These are phyloP conservation scores for Spodoptera frugiperda DNA, from an alignment of 1,140 invertebrate genomes.

Conservation along the genomic window DNA sequence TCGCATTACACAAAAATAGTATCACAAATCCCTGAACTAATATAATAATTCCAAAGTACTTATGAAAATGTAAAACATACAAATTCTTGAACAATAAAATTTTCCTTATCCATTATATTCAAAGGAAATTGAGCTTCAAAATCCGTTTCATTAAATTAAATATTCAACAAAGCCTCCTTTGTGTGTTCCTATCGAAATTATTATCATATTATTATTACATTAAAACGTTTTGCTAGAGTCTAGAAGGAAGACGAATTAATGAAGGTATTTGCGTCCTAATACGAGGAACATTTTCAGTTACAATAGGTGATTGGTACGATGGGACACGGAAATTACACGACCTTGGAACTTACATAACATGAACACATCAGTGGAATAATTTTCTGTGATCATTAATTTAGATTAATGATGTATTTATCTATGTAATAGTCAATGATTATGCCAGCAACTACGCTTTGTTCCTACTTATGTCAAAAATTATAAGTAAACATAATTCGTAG, in stretches of 20 bases:
- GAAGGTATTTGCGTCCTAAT: neutral
- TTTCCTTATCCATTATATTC: neutral
- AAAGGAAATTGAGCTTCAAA: neutral
- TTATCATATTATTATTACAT: neutral
- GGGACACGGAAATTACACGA: neutral
- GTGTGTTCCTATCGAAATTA: constrained; percentile 12
- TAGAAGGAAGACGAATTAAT: neutral
- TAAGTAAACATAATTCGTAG: neutral
- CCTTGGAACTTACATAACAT: neutral
- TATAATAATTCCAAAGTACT: no score
- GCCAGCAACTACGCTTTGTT: no score
- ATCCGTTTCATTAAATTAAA: constrained; percentile 22
- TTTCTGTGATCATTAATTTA: no score
- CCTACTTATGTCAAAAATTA: no score
- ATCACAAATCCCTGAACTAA: no score
- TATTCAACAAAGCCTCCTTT: constrained; percentile 19
- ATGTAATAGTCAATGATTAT: no score
- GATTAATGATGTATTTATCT: no score
- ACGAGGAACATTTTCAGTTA: neutral
- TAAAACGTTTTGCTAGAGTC: neutral
- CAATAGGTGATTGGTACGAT: neutral
- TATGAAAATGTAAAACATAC: no score
- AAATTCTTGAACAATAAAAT: no score
- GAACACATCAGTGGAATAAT: no score
- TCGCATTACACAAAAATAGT: no score